Percentiles rank a stretch among this genome's conserved stretches.
Evolutionary conservation across 2,888 invertebrate species (phyloP).

Genomic region (Dasypogon diadema): DNA sequence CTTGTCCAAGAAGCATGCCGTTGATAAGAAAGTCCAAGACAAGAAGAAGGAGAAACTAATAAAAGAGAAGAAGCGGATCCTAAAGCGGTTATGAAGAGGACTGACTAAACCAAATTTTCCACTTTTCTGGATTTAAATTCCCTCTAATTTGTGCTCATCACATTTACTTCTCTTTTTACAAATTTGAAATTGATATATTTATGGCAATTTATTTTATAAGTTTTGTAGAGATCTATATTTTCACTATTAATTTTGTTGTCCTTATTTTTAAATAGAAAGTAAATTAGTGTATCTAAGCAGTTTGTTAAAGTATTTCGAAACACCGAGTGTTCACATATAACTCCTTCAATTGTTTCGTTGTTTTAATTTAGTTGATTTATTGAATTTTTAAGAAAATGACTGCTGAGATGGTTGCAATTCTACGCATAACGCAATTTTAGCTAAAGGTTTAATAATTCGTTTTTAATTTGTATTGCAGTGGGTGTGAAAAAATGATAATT

Average conservation of each 20-base stretch:
- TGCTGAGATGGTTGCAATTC: too few relatives aligned
- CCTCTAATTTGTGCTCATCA: conserved; percentile 12
- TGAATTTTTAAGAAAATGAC: too few relatives aligned
- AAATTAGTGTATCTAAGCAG: conserved; percentile 28
- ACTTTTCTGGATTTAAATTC: conserved; percentile 27
- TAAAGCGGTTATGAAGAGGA: conserved; percentile 83
- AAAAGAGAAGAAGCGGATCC: conserved; percentile 87
- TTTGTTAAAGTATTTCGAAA: conserved; percentile 26
- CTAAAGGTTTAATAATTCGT: too few relatives aligned
- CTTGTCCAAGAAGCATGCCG: conserved; percentile 86
- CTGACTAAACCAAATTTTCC: background rate
- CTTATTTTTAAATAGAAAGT: conserved; percentile 33
- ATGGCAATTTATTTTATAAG: conserved; percentile 36
- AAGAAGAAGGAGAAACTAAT: conserved; percentile 77
- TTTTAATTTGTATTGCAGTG: too few relatives aligned
- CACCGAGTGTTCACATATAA: conserved; percentile 22
- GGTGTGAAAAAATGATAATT: too few relatives aligned
- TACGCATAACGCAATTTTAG: too few relatives aligned
- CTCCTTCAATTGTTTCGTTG: background rate
- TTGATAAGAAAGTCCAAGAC: conserved; percentile 81
- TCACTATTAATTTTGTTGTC: conserved; percentile 33
- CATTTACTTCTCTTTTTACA: background rate
- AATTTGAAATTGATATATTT: conserved; percentile 36
- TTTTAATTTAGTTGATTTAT: too few relatives aligned
- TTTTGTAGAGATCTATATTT: conserved; percentile 22